Evolutionary conservation across 1,140 invertebrate genomes (phyloP).

Genomic region (Zaprionus inermis): DNA sequence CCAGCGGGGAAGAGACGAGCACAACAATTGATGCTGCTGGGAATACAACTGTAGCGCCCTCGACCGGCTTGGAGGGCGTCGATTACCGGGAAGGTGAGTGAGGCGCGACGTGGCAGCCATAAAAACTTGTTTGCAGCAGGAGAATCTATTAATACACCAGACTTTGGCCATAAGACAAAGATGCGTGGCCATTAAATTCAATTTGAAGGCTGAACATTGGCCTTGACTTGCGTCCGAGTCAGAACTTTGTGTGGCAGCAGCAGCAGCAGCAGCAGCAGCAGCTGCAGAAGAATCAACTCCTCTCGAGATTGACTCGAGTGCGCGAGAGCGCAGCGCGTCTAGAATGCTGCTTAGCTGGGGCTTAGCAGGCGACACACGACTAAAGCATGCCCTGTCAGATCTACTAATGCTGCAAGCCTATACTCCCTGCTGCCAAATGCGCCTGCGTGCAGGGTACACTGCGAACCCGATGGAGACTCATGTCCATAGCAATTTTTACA

Average conservation of each 20-base stretch:
- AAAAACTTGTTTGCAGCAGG: slow-evolving; percentile 66
- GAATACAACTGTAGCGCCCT: slow-evolving; percentile 67
- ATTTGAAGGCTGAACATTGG: slow-evolving; percentile 81
- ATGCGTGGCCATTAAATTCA: slow-evolving; percentile 82
- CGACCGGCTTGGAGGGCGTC: slow-evolving; percentile 74
- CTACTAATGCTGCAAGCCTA: background rate
- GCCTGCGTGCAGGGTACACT: background rate
- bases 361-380: slow-evolving; percentile 7
- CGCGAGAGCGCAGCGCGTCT: no score
- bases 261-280: background rate
- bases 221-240: slow-evolving; percentile 55
- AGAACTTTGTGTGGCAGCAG: background rate
- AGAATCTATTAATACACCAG: slow-evolving; percentile 74
- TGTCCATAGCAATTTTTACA: slow-evolving; percentile 73
- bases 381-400: background rate
- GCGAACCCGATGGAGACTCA: slow-evolving; percentile 28
- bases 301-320: slow-evolving; percentile 6
- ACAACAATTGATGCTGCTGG: slow-evolving; percentile 55
- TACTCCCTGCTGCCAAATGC: background rate
- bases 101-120: slow-evolving; percentile 6
- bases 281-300: background rate
- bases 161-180: slow-evolving; percentile 81
- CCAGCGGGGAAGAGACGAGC: slow-evolving; percentile 57
- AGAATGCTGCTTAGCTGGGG: slow-evolving; percentile 17
- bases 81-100: slow-evolving; percentile 83